Percentiles rank a stretch among this genome's conserved stretches.
Evolutionary conservation across 2,113 vertebrate genomes (phyloP).

Genomic region (Sinocyclocheilus rhinocerous): DNA sequence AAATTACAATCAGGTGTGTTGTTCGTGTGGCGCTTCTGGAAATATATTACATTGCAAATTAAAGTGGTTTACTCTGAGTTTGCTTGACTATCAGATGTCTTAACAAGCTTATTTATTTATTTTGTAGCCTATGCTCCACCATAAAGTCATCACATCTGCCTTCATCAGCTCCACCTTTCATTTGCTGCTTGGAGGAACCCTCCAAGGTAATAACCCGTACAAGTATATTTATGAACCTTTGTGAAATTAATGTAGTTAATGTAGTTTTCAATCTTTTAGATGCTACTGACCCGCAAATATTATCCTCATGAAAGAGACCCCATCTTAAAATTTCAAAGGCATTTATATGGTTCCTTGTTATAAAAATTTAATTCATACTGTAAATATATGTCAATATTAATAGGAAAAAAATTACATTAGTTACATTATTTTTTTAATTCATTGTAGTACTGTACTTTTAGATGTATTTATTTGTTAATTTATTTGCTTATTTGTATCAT

Average conservation of each 20-base stretch:
- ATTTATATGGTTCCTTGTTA: background rate
- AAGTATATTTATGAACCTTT: background rate
- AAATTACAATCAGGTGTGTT: conserved; percentile 69
- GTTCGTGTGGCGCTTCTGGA: conserved; percentile 50
- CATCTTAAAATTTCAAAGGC: background rate
- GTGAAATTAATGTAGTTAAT: background rate
- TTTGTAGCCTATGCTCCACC: conserved; percentile 65
- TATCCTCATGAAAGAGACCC: background rate
- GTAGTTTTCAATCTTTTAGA: background rate
- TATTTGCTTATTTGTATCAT: background rate
- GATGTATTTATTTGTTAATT: background rate
- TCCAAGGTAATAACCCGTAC: conserved; percentile 68
- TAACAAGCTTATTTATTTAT: background rate
- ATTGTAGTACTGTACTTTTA: background rate
- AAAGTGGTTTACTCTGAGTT: background rate
- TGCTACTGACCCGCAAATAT: background rate
- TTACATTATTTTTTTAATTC: background rate
- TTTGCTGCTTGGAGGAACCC: conserved; percentile 73
- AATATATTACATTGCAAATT: background rate
- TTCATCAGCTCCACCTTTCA: conserved; percentile 64
- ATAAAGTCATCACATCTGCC: conserved; percentile 68
- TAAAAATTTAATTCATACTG: background rate
- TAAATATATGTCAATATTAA: background rate
- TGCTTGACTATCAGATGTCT: background rate
- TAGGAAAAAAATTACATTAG: background rate